These are phyloP conservation scores for Melanotus villosus DNA, from an alignment of 2,888 invertebrate species.

Conservation along the genomic window DNA sequence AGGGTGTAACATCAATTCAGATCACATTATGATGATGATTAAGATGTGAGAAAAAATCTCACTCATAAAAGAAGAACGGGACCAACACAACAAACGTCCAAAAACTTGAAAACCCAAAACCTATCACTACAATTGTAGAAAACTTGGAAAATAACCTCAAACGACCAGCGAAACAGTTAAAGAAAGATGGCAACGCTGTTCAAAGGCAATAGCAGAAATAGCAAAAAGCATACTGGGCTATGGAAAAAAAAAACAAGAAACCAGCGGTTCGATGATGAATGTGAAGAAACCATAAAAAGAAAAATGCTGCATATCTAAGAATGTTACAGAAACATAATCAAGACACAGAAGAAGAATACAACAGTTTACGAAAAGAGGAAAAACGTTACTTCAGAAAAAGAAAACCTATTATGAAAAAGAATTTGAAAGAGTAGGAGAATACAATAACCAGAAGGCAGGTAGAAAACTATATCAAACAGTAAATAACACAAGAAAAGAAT, in stretches of 20 bases:
- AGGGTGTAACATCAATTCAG: background rate
- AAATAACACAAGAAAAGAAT: background rate
- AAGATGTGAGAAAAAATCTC: background rate
- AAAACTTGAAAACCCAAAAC: background rate
- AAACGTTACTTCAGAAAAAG: background rate
- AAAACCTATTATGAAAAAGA: background rate
- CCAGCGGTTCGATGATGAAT: background rate
- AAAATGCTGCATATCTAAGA: background rate
- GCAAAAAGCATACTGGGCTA: too few relatives aligned
- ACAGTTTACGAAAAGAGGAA: background rate
- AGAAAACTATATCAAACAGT: background rate
- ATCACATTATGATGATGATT: background rate
- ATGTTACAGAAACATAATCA: background rate
- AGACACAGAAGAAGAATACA: background rate
- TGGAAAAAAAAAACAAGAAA: background rate
- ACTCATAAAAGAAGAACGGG: background rate
- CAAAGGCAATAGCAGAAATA: too few relatives aligned
- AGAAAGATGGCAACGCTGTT: too few relatives aligned
- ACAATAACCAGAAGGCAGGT: background rate
- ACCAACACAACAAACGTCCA: background rate
- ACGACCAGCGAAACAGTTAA: background rate
- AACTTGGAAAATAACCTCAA: background rate
- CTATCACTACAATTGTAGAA: background rate
- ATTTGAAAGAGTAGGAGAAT: background rate
- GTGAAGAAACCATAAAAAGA: background rate